These are phyloP conservation scores for Loriculus beryllinus DNA, from an alignment of 2,797 vertebrate genomes.

Conservation along the genomic window DNA sequence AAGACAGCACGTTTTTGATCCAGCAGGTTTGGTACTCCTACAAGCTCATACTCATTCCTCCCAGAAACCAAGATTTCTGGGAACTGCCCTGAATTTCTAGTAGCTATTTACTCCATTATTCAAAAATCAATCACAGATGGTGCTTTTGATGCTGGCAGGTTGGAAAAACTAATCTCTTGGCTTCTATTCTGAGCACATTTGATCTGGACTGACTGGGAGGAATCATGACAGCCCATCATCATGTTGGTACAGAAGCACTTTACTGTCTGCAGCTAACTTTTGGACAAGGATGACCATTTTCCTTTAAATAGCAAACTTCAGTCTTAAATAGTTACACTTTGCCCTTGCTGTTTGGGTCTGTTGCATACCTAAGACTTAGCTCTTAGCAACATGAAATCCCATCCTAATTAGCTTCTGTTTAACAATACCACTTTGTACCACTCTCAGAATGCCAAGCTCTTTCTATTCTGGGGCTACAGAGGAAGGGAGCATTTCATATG, in stretches of 20 bases:
- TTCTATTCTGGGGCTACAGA: conserved; percentile 49
- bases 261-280: not conserved
- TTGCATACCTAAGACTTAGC: conserved; percentile 65
- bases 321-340: conserved; percentile 62
- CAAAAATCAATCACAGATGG: conserved; percentile 41
- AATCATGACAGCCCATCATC: not conserved
- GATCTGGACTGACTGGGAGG: not conserved
- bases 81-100: conserved; percentile 30
- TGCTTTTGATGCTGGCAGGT: conserved; percentile 7
- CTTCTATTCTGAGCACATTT: conserved; percentile 15
- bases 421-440: conserved; percentile 75
- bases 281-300: conserved; percentile 12
- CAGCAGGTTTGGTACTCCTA: not conserved
- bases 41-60: not conserved
- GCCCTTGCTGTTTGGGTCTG: conserved; percentile 53
- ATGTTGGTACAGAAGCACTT: not conserved
- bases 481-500: not conserved
- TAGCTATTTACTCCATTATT: conserved; percentile 26
- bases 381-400: conserved; percentile 74
- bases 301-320: conserved; percentile 56
- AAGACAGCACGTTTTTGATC: not conserved
- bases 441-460: conserved; percentile 53
- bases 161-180: conserved; percentile 31
- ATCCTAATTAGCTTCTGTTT: conserved; percentile 67
- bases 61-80: not conserved